These are phyloP conservation scores for Forficula auricularia DNA, from an alignment of 1,140 invertebrate genomes.

Conservation along the genomic window DNA sequence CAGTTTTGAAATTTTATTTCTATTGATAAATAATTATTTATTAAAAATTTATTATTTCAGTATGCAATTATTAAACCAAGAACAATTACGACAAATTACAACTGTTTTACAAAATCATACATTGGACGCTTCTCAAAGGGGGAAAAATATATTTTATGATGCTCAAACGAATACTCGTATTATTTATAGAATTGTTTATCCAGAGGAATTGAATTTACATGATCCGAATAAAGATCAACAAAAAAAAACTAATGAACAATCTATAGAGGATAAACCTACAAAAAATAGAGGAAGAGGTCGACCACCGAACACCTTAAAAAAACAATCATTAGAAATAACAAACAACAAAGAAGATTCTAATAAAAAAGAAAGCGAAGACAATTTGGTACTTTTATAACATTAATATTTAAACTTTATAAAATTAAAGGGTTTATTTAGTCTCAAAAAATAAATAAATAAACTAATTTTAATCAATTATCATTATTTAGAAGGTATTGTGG, in stretches of 20 bases:
- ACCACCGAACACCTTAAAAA: conserved; percentile 22
- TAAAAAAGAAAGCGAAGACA: conserved; percentile 22
- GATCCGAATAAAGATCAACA: conserved; percentile 8
- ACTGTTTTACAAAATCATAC: conserved; percentile 35
- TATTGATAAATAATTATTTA: background rate
- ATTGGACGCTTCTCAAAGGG: conserved; percentile 23
- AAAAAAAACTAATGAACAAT: no score
- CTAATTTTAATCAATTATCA: no score
- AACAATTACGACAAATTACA: conserved; percentile 42
- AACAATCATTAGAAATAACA: conserved; percentile 13
- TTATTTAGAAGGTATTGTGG: no score
- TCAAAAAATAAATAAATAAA: no score
- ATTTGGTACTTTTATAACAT: conserved; percentile 14
- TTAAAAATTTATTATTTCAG: conserved; percentile 25
- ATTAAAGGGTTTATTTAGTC: no score
- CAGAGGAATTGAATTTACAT: conserved; percentile 25
- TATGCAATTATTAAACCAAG: conserved; percentile 35
- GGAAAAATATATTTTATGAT: conserved; percentile 35
- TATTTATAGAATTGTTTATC: conserved; percentile 30
- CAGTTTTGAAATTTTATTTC: conserved; percentile 1
- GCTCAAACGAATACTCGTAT: conserved; percentile 36
- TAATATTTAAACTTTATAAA: no score
- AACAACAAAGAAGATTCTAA: conserved; percentile 19
- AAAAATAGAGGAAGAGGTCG: conserved; percentile 24
- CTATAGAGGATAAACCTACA: background rate